Evolutionary conservation across 2,797 vertebrate species (phyloP), one percentile per base, ranked within the genome.

Genomic region (Paratrypauchen microcephalus): DNA sequence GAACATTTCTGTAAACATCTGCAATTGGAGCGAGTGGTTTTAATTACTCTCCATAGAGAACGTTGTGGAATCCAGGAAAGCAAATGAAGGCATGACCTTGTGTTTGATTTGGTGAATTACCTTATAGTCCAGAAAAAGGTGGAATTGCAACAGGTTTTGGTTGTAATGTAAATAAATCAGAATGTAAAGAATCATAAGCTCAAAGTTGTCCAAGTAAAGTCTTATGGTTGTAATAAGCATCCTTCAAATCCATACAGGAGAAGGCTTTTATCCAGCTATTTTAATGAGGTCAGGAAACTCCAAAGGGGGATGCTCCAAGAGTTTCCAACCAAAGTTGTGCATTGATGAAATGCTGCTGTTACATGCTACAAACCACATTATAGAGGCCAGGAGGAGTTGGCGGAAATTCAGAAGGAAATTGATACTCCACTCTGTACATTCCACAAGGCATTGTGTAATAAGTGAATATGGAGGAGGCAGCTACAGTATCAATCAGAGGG

Each of bases 1-100:
- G 91, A 93, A 93, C 86, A 87, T 91, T 93, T 92, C 87, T 78
- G 86, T 84, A 92, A 93, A 92, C 89, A 93, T 90, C 86, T 87
- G 85, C 87, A 88, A 88, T 88, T 85, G 88, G 89, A 87, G 78
- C 75, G 85, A 91, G 86, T 89, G 80, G 83, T 92, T 92, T 92
- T 93, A 94, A 93, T 94, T 93, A 92, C 87, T 86, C 89, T 83
- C 87, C 70, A 72, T 82, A 83, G 81, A 92, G 85, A 85, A 78
- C 81, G 57, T 73, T 65, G 66, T 55, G 83, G 77, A 79, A 79
- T 88, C 78, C 78, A 88, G 78, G 71, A 88, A 84, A 89, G 89
- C 80, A 87, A 90, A 91, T 87, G 80, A 87, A 88, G 87, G 80
- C 75, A 26, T 83, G 88, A 88, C 87, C 86, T 86, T 83, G 88